These are phyloP conservation scores for Euproctis similis DNA, from an alignment of 2,888 invertebrate genomes.

Conservation along the genomic window DNA sequence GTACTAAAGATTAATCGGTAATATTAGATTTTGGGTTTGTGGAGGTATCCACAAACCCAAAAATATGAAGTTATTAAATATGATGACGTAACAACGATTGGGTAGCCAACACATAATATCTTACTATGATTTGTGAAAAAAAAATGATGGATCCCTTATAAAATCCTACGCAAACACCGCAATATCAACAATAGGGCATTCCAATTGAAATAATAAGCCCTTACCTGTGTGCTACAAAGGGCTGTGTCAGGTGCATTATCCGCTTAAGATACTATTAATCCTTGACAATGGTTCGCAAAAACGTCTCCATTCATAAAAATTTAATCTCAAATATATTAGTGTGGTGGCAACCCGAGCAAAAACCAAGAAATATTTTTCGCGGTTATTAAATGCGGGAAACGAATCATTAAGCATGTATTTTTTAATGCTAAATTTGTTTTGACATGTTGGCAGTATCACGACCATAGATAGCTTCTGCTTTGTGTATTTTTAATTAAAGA, in stretches of 20 bases:
- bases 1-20: too few relatives aligned
- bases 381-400: constrained; percentile 48
- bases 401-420: constrained; percentile 35
- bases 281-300: constrained; percentile 50
- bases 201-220: constrained; percentile 33
- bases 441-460: constrained; percentile 52
- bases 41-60: too few relatives aligned
- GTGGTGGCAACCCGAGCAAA: constrained; percentile 39
- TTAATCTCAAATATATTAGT: constrained; percentile 56
- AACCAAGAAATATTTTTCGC: constrained; percentile 46
- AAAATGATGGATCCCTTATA: constrained; percentile 3
- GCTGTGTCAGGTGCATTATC: constrained; percentile 67
- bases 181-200: constrained; percentile 34
- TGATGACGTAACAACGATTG: too few relatives aligned
- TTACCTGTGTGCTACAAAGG: constrained; percentile 56
- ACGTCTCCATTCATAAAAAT: constrained; percentile 56
- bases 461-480: constrained; percentile 26
- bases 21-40: too few relatives aligned
- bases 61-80: too few relatives aligned
- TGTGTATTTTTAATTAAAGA: too few relatives aligned
- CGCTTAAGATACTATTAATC: constrained; percentile 53
- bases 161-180: constrained; percentile 53
- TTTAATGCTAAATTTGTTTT: constrained; percentile 49
- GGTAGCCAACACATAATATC: too few relatives aligned
- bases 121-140: constrained; percentile 20